Conservation (phyloP, 2,888 invertebrate genomes). For the Orthosia gracilis region DNA sequence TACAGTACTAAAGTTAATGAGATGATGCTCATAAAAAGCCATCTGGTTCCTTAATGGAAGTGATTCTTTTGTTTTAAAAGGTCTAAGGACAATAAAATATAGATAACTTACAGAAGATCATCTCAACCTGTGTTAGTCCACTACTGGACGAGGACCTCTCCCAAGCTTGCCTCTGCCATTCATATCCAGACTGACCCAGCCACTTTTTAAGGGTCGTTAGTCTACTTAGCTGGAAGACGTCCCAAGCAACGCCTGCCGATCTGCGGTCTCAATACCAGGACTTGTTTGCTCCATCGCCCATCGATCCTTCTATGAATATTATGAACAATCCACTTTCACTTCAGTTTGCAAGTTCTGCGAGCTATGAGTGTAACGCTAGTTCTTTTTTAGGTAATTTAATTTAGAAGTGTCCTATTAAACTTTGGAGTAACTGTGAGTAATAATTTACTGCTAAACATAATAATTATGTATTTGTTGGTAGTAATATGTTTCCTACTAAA, state of each 20-base stretch:
- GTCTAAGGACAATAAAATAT: neutral
- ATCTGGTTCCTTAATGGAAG: conserved; percentile 16
- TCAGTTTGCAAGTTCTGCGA: too few relatives aligned
- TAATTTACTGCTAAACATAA: too few relatives aligned
- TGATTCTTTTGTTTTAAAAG: conserved; percentile 14
- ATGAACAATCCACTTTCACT: too few relatives aligned
- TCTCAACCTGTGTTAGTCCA: neutral
- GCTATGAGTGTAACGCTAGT: too few relatives aligned
- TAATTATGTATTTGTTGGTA: too few relatives aligned
- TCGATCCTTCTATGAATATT: neutral
- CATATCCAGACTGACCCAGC: too few relatives aligned
- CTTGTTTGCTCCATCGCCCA: neutral
- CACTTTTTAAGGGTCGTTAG: neutral
- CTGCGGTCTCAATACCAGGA: neutral
- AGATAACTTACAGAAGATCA: neutral
- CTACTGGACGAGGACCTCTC: neutral
- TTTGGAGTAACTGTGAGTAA: too few relatives aligned
- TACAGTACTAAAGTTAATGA: conserved; percentile 41
- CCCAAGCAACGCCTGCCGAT: neutral
- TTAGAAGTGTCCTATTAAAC: too few relatives aligned
- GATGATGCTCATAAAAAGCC: conserved; percentile 28
- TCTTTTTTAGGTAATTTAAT: too few relatives aligned
- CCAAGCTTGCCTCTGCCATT: neutral
- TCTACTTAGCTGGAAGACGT: too few relatives aligned
- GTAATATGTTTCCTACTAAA: too few relatives aligned